Evolutionary conservation across 2,888 invertebrate genomes (phyloP), one percentile per base, ranked within the genome.

Genomic region (Ophion ellenae): DNA sequence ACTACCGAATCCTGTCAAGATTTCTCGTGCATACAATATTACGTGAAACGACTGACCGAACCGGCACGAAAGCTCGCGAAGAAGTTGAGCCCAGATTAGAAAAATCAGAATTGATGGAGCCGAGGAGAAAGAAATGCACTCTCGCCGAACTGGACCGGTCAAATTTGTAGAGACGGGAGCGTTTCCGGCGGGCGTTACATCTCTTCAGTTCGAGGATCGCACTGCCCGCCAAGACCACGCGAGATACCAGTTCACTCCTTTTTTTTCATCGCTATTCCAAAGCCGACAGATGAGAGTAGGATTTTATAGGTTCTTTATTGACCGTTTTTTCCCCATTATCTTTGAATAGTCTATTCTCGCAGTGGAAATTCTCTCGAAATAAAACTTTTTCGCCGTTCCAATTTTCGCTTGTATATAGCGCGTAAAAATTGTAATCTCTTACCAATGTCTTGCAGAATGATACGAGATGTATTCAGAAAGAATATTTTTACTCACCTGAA

Each of bases 401-500:
- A 59, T 77, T 69, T 59, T 45, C 63, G 73, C 61, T 24, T 79
- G 57, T 74, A 0, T 24, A 14, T n/a, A 14, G 24, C 24, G 24
- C 47, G 59, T 45, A 32, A 28, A 45, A 67, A 63, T 64, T 67
- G 11, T 67, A 70, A 45, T 70, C 47, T 84, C 85, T 87, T 81
- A 88, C 88, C 86, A 24, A 82, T 71, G 77, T 84, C 45, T 61
- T 61, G 36, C 75, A 59, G 70, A 71, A 32, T 53, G 69, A 81
- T 57, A 47, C n/a, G 28, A 63, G 61, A 28, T 40, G 2, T 24
- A 76, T 20, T 36, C 76, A n/a, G 20, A 75, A 2, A 64, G 64
- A 70, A 81, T 83, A 74, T 24, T 63, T 40, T 75, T 87, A 92
- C 92, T 92, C 91, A 92, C 92, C 92, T 92, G 90, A 81, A 92